phyloP scores from a whole-genome alignment of 2,113 vertebrate genomes.

The Elephantulus edwardii region DNA sequence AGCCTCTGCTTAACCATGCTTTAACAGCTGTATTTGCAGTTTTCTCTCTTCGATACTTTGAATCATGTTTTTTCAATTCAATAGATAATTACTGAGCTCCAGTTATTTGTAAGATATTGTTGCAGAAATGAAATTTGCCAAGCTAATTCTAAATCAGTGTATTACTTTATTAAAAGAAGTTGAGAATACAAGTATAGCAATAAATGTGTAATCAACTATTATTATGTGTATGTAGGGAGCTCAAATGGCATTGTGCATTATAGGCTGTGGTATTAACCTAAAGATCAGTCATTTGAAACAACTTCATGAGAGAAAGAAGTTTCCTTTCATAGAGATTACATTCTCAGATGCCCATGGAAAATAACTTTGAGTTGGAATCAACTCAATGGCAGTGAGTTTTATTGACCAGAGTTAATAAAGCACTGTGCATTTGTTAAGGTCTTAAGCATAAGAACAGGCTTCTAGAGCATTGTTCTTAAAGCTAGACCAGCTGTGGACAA shows the following conservation, averaged over 20 bases:
- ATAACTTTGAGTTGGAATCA: too few relatives aligned
- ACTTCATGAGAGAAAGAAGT: too few relatives aligned
- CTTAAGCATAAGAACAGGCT: neutral
- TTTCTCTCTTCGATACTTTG: neutral
- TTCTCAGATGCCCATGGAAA: too few relatives aligned
- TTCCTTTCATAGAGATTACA: too few relatives aligned
- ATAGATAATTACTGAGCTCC: neutral
- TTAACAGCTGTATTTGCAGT: neutral
- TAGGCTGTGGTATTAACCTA: too few relatives aligned
- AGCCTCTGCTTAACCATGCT: neutral
- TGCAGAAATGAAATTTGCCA: neutral
- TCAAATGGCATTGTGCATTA: too few relatives aligned
- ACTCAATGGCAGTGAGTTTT: neutral
- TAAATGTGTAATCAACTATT: neutral
- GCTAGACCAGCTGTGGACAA: neutral
- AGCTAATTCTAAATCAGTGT: neutral
- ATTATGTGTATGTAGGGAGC: too few relatives aligned
- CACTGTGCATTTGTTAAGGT: neutral
- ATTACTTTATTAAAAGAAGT: constrained; percentile 15
- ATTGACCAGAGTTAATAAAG: neutral
- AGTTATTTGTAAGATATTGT: constrained; percentile 4
- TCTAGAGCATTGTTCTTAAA: neutral
- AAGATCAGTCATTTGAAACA: too few relatives aligned
- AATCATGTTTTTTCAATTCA: neutral
- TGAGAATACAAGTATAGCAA: neutral